Evolutionary conservation across 2,113 vertebrate species (phyloP), one percentile per base, ranked within the genome.

Genomic region (Grammomys surdaster): DNA sequence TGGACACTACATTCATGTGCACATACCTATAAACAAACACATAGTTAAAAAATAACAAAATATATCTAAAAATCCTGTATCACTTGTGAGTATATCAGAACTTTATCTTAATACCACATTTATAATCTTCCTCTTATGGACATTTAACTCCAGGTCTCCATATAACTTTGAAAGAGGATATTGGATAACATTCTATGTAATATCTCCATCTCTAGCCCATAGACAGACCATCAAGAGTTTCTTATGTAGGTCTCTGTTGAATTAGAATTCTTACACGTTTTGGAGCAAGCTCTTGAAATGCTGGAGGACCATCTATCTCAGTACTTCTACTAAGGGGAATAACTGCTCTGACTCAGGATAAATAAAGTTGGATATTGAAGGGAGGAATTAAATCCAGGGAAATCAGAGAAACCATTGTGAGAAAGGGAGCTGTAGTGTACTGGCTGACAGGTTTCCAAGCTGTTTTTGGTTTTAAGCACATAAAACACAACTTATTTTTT

Each of bases 391-490:
- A 91, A 72, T 84, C 56, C 56, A 80, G 82, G 56, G 89, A 92
- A 92, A 91, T 82, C 36, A 76, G 86, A 90, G 93, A 84, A 76
- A 36, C 78, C 86, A 93, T 95, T 73, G 28, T n/a, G 91, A 76
- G 63, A 73, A 94, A 93, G 93, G 20, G 43, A 78, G 43, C 51
- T 94, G 19, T 24, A n/a, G 11, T 69, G 46, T 48, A 94, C 48
- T 36, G 56, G 51, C 76, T 36, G 89, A 60, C 84, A 96, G 54
- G 94, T 94, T 93, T 65, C 78, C 86, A 85, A 93, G 80, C 26
- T 85, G 13, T 87, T 97, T 95, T 94, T 95, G 81, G 60, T 97
- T 96, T 95, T 81, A 88, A 95, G 58, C 70, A 86, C 5, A 70
- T 60, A 92, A 95, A 97, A 76, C 87, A 40, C 51, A 96, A 89